Base-by-base conservation (phyloP, 2,113 vertebrate genomes). In the Epinephelus lanceolatus region DNA sequence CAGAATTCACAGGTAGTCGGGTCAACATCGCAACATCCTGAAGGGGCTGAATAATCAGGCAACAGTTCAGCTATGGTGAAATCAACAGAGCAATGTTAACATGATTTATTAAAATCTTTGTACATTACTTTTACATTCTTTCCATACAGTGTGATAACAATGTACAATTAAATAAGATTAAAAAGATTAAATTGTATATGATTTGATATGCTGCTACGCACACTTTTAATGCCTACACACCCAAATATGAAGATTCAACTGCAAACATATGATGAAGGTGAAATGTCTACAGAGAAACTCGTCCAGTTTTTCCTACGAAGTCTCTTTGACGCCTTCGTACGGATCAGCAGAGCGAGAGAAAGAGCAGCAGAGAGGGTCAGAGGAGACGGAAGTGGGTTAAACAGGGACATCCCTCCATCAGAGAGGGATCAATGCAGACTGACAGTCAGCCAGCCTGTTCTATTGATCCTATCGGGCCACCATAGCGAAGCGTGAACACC, bases 41-140 rank as follows among this genome's bases (percentile, higher is more conserved):
- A 6, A 9, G 42, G 10, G 11, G 42, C 42, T 45, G 10, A 45
- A 45, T 23, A 21, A 15, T 9, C 11, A 55, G 19, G 7, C 13
- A 51, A 49, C 18, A 56, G 13, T 0, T 47, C 23, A 56, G 25
- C 52, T 23, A 1, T 4, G 2, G 15, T 51, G 11, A 6, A 56
- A 23, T 60, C 27, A 56, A 23, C 18, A 19, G 42, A 78, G 59
- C 23, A 1, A 12, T 30, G 52, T 37, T 69, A 60, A 37, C 0
- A 65, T 25, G 13, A 70, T 80, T 88, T 86, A 88, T 88, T 88
- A 49, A n/a, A 63, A 67, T 70, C 75, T 37, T 30, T 81, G 7
- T 75, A 83, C 76, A 83, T 88, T 71, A 72, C 19, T 23, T 81
- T 61, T 67, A 72, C 19, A 67, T 14, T 69, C 76, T 62, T 60